Evolutionary conservation across 2,113 vertebrate species (phyloP).

Genomic region (Brachyhypopomus occidentalis): DNA sequence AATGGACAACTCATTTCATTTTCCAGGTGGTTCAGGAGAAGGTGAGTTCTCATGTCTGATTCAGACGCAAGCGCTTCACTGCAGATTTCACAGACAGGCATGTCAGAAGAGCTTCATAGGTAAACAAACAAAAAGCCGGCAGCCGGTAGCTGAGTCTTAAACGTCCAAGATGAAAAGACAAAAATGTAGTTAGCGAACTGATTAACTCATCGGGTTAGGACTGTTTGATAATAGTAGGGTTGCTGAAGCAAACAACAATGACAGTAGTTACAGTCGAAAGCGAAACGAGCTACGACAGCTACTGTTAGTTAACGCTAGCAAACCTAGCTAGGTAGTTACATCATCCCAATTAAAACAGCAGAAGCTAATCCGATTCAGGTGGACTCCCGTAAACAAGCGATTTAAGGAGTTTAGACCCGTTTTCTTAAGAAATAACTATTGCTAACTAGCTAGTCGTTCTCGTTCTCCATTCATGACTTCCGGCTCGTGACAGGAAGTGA

Average conservation of each 20-base stretch:
- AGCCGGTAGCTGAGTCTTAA: not conserved
- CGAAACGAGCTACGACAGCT: too few species aligned
- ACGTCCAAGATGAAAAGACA: too few species aligned
- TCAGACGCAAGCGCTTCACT: slow-evolving; percentile 74
- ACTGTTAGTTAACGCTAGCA: too few species aligned
- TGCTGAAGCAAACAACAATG: too few species aligned
- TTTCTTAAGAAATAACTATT: not conserved
- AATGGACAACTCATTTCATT: slow-evolving; percentile 72
- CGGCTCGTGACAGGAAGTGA: slow-evolving; percentile 37
- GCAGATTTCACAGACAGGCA: slow-evolving; percentile 81
- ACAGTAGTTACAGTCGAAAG: too few species aligned
- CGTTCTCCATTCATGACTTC: slow-evolving; percentile 6
- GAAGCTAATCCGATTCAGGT: too few species aligned
- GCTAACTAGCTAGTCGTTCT: not conserved
- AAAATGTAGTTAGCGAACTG: too few species aligned
- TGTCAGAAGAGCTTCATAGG: slow-evolving; percentile 40
- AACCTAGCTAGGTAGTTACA: too few species aligned
- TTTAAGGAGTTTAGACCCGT: not conserved
- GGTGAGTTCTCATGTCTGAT: slow-evolving; percentile 74
- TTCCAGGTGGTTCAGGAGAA: slow-evolving; percentile 71
- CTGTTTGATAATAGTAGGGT: too few species aligned
- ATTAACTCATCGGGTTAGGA: too few species aligned
- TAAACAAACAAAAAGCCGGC: not conserved
- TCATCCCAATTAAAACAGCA: too few species aligned
- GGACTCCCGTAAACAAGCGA: too few species aligned